Evolutionary conservation across 2,888 invertebrate genomes (phyloP), one percentile per base, ranked within the genome.

Genomic region (Platycnemis pennipes): DNA sequence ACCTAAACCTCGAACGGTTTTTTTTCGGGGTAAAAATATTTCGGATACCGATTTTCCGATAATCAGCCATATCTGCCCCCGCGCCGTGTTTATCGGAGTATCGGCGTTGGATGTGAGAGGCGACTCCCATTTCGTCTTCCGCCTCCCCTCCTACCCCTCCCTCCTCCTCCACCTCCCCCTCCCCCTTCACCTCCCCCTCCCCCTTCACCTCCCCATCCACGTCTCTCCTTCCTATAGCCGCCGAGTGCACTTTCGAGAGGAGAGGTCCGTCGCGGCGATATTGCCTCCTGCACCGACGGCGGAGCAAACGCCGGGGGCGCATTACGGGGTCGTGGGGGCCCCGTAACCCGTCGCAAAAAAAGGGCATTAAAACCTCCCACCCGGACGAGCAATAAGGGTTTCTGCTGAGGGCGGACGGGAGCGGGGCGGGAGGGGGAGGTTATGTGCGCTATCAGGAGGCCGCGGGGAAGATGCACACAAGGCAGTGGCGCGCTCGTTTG

Each of bases 341-440:
- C n/a, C n/a, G n/a, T n/a, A 26, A 63, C 77, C 77, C 37, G 77
- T 77, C 77, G 26, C 31, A 77, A 77, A 77, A 77, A 63, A 26
- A 13, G 31, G 77, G 77, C 37, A 77, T 77, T 77, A 77, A n/a
- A 77, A 77, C 77, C 77, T 77, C 37, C n/a, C n/a, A n/a, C n/a
- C n/a, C 16, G 37, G 31, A 77, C 77, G 77, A 77, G 77, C 77
- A 77, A 77, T 77, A 77, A 77, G 77, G 77, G 31, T 77, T 77
- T 77, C 37, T 37, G 2, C 13, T 31, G 77, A 77, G 77, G 31
- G 77, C 37, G 5, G 16, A 37, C 11, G 77, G 31, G 37, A 49
- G 19, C 11, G 19, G 11, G 49, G 49, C 13, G 19, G 49, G 49
- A 19, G 49, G 11, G 49, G 49, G 19, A 16, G 19, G 13, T 11